Evolutionary conservation across 2,797 vertebrate genomes (phyloP).

Genomic region (Gobio occitaniae): DNA sequence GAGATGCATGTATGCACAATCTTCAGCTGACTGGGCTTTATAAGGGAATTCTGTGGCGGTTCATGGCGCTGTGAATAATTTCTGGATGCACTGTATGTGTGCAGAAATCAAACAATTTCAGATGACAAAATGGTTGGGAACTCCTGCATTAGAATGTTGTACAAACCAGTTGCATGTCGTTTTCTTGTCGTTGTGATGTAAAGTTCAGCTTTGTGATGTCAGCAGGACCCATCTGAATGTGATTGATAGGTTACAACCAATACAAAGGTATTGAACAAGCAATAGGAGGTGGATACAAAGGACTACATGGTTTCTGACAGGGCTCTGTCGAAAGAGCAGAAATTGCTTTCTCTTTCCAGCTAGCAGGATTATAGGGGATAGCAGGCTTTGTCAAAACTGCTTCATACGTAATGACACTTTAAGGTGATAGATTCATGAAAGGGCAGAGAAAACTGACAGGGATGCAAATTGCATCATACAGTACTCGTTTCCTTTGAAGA

Average conservation of each 20-base stretch:
- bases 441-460: conserved; percentile 18
- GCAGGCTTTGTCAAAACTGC: conserved; percentile 46
- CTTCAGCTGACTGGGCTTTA: no score
- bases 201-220: conserved; percentile 6
- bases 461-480: conserved; percentile 30
- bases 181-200: background rate
- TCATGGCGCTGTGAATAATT: no score
- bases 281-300: conserved; percentile 43
- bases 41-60: no score
- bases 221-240: conserved; percentile 22
- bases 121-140: background rate
- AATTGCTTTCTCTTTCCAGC: conserved; percentile 43
- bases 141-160: background rate
- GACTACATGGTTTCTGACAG: conserved; percentile 45
- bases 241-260: conserved; percentile 58
- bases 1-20: no score
- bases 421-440: conserved; percentile 30
- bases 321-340: conserved; percentile 37
- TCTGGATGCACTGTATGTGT: no score
- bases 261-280: conserved; percentile 46
- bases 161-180: background rate
- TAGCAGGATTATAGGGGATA: conserved; percentile 54
- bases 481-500: conserved; percentile 28
- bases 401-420: conserved; percentile 41
- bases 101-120: background rate